Evolutionary conservation across 2,797 vertebrate genomes (phyloP), one percentile per base, ranked within the genome.

Genomic region (Tympanoctomys barrerae): DNA sequence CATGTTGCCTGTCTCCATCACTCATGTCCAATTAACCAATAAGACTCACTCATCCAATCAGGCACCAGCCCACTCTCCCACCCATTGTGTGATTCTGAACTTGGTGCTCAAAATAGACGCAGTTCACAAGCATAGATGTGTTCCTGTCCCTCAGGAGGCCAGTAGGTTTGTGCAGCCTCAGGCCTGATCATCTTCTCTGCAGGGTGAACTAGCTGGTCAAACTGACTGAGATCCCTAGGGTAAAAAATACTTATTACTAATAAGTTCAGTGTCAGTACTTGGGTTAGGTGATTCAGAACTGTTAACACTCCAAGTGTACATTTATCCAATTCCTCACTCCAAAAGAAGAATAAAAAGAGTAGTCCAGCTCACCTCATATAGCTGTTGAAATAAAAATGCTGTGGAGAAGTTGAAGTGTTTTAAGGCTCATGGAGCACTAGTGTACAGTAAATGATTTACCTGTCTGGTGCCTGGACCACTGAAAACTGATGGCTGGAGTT

Each of bases 221-320:
- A 33, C 10, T 9, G 28, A 89, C 19, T 31, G 33, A 92, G 46
- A 57, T 31, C 42, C 36, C 66, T 81, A 49, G 33, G 7, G 78
- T 77, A n/a, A 95, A 87, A 87, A 92, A 81, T 90, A 31, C n/a
- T 87, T 66, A 82, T 81, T 66, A 64, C n/a, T 33, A 33, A 59
- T 66, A 57, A n/a, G 94, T 87, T 92, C 90, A 80, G 90, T 75
- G 88, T 92, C 89, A 86, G 28, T 62, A 31, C 71, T 84, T 42
- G 4, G 28, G 61, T 68, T 85, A 66, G 18, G 82, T 52, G 90
- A 52, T 33, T 94, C 57, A 42, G 28, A 80, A 70, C 77, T 64
- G 75, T 66, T 94, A 77, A 54, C 79, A 61, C 83, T 82, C 13
- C 64, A 62, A 94, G 70, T 13, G 19, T 26, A 52, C 57, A 49